phyloP scores from a whole-genome alignment of 2,797 vertebrate species.

The Coregonus ussuriensis region DNA sequence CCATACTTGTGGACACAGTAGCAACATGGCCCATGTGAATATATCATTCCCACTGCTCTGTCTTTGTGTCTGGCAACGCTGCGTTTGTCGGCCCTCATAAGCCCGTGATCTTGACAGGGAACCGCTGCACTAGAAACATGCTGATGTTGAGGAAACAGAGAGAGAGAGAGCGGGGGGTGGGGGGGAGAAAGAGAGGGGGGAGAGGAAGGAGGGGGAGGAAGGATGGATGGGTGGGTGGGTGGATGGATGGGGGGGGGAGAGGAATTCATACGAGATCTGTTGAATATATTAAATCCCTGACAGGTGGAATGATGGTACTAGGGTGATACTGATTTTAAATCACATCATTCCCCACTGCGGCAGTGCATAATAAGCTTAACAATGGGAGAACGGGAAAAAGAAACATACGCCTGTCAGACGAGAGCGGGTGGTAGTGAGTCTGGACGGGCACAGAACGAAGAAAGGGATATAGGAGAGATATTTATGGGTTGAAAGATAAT shows the following conservation, averaged over 20 bases:
- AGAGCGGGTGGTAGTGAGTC: not conserved
- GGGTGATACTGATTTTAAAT: slow-evolving; percentile 34
- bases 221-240: not conserved
- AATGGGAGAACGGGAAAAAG: not conserved
- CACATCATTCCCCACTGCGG: slow-evolving; percentile 22
- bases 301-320: slow-evolving; percentile 41
- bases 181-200: not conserved
- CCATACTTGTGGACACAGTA: not conserved
- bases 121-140: slow-evolving; percentile 20
- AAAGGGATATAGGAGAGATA: not conserved
- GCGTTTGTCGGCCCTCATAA: slow-evolving; percentile 13
- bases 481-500: not conserved
- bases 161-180: not conserved
- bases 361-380: slow-evolving; percentile 37
- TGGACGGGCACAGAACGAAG: not conserved
- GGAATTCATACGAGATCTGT: slow-evolving; percentile 19
- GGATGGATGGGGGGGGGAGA: slow-evolving; percentile 1
- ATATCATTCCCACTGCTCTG: not conserved
- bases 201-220: not conserved
- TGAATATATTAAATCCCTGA: slow-evolving; percentile 43
- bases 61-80: not conserved
- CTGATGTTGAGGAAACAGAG: slow-evolving; percentile 18
- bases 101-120: slow-evolving; percentile 37
- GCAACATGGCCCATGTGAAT: not conserved
- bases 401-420: not conserved